Conservation (phyloP, 2,888 invertebrate genomes). For the Papilio gigon region DNA sequence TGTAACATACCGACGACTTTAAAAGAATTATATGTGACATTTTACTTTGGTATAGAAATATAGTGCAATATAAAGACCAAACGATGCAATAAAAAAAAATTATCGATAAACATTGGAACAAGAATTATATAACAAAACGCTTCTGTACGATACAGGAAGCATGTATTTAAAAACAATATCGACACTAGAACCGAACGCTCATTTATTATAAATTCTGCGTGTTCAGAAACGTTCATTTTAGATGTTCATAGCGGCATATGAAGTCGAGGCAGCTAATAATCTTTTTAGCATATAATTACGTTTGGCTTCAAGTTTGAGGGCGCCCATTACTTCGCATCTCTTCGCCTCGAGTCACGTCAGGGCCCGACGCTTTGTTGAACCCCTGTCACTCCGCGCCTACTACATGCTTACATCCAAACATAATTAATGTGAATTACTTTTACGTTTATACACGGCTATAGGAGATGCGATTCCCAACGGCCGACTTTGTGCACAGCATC, state of each 20-base stretch:
- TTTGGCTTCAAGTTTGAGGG: slow-evolving; percentile 46
- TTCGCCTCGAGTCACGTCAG: slow-evolving; percentile 51
- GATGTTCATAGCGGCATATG: slow-evolving; percentile 38
- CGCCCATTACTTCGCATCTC: slow-evolving; percentile 46
- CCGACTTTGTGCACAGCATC: slow-evolving; percentile 26
- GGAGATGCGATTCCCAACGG: slow-evolving; percentile 34
- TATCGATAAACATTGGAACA: neutral
- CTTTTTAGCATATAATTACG: slow-evolving; percentile 49
- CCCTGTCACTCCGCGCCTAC: slow-evolving; percentile 49
- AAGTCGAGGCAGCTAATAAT: slow-evolving; percentile 44
- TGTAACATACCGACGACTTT: neutral
- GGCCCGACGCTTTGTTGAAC: slow-evolving; percentile 43
- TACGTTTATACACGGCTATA: slow-evolving; percentile 31
- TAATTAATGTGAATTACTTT: slow-evolving; percentile 46
- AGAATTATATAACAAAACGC: neutral
- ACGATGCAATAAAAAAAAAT: neutral
- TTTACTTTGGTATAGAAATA: neutral
- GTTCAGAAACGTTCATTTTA: slow-evolving; percentile 27
- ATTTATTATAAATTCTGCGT: slow-evolving; percentile 4
- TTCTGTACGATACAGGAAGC: neutral
- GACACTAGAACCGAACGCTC: neutral
- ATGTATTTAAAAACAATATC: neutral
- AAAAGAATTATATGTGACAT: neutral
- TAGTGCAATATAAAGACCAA: neutral
- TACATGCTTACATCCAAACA: slow-evolving; percentile 51